These are phyloP conservation scores for Rhogogaster chlorosoma DNA, from an alignment of 2,888 invertebrate genomes.

Conservation along the genomic window DNA sequence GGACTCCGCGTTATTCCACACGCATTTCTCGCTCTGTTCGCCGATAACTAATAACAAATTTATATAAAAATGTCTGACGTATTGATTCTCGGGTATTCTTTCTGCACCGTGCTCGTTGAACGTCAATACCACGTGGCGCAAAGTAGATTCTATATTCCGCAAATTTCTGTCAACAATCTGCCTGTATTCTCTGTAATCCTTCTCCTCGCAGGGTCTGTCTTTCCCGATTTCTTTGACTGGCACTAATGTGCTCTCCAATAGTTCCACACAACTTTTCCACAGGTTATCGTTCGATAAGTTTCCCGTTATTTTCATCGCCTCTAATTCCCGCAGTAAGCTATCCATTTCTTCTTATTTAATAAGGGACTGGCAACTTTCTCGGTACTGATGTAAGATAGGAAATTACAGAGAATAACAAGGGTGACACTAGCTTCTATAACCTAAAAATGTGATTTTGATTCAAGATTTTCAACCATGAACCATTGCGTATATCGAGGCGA, in stretches of 20 bases:
- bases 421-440: neutral
- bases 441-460: constrained; percentile 12
- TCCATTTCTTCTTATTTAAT: constrained; percentile 63
- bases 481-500: neutral
- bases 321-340: constrained; percentile 63
- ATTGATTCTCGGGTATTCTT: neutral
- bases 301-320: constrained; percentile 64
- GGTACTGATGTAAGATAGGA: neutral
- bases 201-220: constrained; percentile 68
- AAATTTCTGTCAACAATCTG: constrained; percentile 66
- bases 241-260: constrained; percentile 64
- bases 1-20: constrained; percentile 73
- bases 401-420: neutral
- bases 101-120: neutral
- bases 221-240: constrained; percentile 63
- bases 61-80: constrained; percentile 59
- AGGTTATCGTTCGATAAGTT: constrained; percentile 58
- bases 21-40: constrained; percentile 69
- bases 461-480: constrained; percentile 30
- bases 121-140: constrained; percentile 61
- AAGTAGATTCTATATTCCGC: constrained; percentile 61
- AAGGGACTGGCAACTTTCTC: constrained; percentile 40
- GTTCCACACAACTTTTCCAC: constrained; percentile 64
- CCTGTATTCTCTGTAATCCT: constrained; percentile 70
- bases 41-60: constrained; percentile 70